Percentiles rank a stretch among this genome's conserved stretches.
Evolutionary conservation across 1,140 invertebrate species (phyloP).

Genomic region (Steinernema feltiae): DNA sequence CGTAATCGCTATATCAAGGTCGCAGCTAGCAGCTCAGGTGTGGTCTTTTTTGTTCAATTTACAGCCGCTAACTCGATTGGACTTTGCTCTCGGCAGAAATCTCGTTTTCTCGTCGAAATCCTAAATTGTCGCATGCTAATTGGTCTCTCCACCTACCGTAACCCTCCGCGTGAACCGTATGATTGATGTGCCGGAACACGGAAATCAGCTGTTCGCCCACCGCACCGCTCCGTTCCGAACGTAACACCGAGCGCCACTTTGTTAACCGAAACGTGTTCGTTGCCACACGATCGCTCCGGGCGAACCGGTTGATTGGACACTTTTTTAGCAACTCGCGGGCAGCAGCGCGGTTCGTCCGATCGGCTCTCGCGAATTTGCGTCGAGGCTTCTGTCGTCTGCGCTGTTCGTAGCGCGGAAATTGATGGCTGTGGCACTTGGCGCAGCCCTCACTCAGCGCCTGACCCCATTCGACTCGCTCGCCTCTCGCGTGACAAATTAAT

Average conservation of each 20-base stretch:
- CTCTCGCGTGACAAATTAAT: background rate
- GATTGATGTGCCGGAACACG: background rate
- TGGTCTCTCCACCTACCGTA: background rate
- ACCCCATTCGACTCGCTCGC: background rate
- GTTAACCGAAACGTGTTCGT: background rate
- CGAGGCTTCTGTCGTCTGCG: background rate
- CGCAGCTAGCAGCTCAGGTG: too few relatives aligned
- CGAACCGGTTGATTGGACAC: background rate
- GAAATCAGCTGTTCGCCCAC: background rate
- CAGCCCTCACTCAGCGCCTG: background rate
- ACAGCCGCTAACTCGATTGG: too few relatives aligned
- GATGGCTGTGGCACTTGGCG: background rate
- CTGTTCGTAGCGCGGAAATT: background rate
- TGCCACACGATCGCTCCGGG: background rate
- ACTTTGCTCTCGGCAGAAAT: too few relatives aligned
- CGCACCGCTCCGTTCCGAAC: too few relatives aligned
- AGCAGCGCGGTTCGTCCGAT: too few relatives aligned
- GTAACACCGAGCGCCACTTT: background rate
- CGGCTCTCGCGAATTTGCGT: background rate
- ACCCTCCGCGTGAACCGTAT: background rate
- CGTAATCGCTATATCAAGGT: too few relatives aligned
- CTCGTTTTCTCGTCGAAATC: too few relatives aligned
- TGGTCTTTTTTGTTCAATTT: too few relatives aligned
- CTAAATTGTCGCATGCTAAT: too few relatives aligned
- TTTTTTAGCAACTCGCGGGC: slow-evolving; percentile 7